Percentiles rank a stretch among this genome's conserved stretches.
These are phyloP conservation scores for Ceratosolen solmsi DNA, from an alignment of 1,140 invertebrate species.

Conservation along the genomic window DNA sequence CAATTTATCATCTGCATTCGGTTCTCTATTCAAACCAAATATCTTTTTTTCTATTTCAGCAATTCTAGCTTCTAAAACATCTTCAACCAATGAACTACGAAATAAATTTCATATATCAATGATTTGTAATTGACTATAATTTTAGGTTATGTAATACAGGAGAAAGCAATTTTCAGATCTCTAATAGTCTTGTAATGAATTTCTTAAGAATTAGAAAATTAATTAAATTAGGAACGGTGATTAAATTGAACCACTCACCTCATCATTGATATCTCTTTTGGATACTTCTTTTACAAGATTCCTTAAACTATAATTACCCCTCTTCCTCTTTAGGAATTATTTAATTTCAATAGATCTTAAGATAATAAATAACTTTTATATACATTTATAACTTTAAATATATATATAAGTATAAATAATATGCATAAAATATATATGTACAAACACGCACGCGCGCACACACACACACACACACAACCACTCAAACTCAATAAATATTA, in stretches of 20 bases:
- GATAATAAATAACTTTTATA: background rate
- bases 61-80: conserved; percentile 66
- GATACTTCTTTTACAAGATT: background rate
- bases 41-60: conserved; percentile 64
- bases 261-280: conserved; percentile 21
- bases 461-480: too few species aligned
- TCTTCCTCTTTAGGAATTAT: background rate
- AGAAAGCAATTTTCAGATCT: background rate
- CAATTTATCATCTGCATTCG: conserved; percentile 45
- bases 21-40: conserved; percentile 57
- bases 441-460: too few species aligned
- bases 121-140: background rate
- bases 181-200: background rate
- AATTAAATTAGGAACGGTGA: background rate
- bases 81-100: conserved; percentile 41
- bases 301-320: background rate
- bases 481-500: too few species aligned
- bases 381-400: background rate
- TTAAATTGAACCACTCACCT: background rate
- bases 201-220: background rate
- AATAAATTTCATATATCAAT: background rate
- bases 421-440: too few species aligned
- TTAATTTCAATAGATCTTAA: background rate
- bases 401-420: background rate
- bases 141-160: conserved; percentile 30